Evolutionary conservation across 2,888 invertebrate genomes (phyloP), one percentile per base, ranked within the genome.

Genomic region (Aromia moschata): DNA sequence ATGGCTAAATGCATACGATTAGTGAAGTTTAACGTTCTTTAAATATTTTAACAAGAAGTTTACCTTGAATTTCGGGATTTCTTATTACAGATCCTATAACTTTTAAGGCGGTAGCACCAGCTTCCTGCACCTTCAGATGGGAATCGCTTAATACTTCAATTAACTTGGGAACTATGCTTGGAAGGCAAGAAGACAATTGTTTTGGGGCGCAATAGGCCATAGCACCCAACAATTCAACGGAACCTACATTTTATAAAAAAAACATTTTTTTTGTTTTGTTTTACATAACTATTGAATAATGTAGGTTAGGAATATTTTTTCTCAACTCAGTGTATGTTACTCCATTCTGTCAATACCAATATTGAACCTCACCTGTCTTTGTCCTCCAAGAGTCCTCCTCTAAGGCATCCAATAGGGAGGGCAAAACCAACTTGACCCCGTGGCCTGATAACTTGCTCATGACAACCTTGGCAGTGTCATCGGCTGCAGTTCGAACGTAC

Each of bases 191-290:
- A 2, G 98, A 98, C 64, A 99, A 84, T 81, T 99, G 99, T 80
- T 98, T 97, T 0, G 99, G 99, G 0, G 99, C 99, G 82, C 98
- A 99, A 83, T 92, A 97, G 0, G 98, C 98, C 98, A 99, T 98
- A 9, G 97, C 95, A 7, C 98, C 98, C 17, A 98, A 84, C 52
- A 98, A 83, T 79, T 98, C 98, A 56, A 98, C 94, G 0, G 97
- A 96, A 20, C 96, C 93, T 91, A 78, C 7, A 25, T 25, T 25
- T 25, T 3, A 7, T 25, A 25, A 25, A 25, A n/a, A n/a, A 7
- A 25, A 25, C 25, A 25, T 25, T 25, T 25, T 25, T 25, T 25
- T 5, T 25, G n/a, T n/a, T n/a, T n/a, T n/a, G n/a, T n/a, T n/a
- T n/a, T n/a, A n/a, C n/a, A n/a, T n/a, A n/a, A n/a, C n/a, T n/a